phyloP scores from a whole-genome alignment of 2,888 invertebrate genomes.

The Lasioglossum oenotherae region DNA sequence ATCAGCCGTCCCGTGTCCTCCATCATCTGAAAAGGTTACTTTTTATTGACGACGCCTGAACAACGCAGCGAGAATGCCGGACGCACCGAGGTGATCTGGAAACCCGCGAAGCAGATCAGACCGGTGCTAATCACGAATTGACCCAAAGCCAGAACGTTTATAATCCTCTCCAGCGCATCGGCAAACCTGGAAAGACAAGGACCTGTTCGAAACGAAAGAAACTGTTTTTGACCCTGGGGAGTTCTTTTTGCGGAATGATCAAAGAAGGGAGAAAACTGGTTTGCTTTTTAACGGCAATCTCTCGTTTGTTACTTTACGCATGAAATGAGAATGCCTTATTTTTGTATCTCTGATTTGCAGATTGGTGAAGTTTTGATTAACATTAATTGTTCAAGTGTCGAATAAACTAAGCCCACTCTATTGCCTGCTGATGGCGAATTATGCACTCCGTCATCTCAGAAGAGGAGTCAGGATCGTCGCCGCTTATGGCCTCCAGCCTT shows the following conservation, averaged over 20 bases:
- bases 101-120: constrained; percentile 78
- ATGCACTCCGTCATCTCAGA: constrained; percentile 64
- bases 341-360: too few relatives aligned
- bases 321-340: too few relatives aligned
- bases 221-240: background rate
- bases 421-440: constrained; percentile 76
- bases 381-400: background rate
- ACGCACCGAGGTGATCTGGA: constrained; percentile 78
- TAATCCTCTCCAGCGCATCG: constrained; percentile 74
- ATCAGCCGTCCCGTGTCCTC: constrained; percentile 71
- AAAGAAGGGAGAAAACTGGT: too few relatives aligned
- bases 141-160: constrained; percentile 77
- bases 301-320: too few relatives aligned
- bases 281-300: too few relatives aligned
- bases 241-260: background rate
- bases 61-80: background rate
- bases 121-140: constrained; percentile 79
- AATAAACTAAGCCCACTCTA: constrained; percentile 67
- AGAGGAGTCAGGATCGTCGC: constrained; percentile 51
- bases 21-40: constrained; percentile 69
- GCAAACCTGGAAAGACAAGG: constrained; percentile 73
- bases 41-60: constrained; percentile 22
- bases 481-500: constrained; percentile 65
- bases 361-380: background rate
- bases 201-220: background rate